phyloP scores from a whole-genome alignment of 1,140 invertebrate species.

The Littorina saxatilis region DNA sequence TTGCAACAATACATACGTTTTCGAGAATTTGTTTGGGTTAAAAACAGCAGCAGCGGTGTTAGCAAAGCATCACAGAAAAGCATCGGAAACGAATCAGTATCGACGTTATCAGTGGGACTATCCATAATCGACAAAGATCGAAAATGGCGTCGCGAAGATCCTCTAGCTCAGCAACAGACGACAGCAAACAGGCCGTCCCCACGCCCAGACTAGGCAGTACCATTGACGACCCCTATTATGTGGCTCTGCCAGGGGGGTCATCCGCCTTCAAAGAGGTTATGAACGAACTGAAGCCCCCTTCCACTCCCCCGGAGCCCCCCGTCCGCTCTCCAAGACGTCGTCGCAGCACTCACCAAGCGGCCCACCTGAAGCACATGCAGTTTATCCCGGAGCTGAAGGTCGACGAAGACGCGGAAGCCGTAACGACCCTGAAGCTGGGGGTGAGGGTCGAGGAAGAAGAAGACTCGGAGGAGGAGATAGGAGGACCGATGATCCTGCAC shows the following conservation, averaged over 20 bases:
- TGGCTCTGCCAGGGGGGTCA: not conserved
- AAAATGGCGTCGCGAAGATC: not conserved
- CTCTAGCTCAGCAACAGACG: not conserved
- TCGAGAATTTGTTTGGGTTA: no score
- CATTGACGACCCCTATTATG: no score
- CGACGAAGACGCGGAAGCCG: no score
- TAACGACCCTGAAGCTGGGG: not conserved
- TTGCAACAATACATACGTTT: no score
- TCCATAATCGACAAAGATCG: no score
- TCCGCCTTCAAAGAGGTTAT: slow-evolving; percentile 15
- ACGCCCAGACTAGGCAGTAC: not conserved
- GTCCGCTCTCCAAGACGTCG: not conserved
- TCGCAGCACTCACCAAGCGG: not conserved
- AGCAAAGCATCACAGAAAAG: no score
- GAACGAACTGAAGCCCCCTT: slow-evolving; percentile 1
- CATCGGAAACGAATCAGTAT: no score
- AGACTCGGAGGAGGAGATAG: not conserved
- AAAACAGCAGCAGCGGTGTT: no score
- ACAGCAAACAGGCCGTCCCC: not conserved
- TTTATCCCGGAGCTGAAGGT: not conserved
- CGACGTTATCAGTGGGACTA: no score
- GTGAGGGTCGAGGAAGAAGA: not conserved
- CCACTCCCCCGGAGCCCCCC: not conserved
- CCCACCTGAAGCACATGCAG: slow-evolving; percentile 24
- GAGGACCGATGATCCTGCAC: slow-evolving; percentile 14